Percentiles rank a stretch among this genome's conserved stretches.
phyloP scores from a whole-genome alignment of 2,113 vertebrate genomes.

The Pteronura brasiliensis region DNA sequence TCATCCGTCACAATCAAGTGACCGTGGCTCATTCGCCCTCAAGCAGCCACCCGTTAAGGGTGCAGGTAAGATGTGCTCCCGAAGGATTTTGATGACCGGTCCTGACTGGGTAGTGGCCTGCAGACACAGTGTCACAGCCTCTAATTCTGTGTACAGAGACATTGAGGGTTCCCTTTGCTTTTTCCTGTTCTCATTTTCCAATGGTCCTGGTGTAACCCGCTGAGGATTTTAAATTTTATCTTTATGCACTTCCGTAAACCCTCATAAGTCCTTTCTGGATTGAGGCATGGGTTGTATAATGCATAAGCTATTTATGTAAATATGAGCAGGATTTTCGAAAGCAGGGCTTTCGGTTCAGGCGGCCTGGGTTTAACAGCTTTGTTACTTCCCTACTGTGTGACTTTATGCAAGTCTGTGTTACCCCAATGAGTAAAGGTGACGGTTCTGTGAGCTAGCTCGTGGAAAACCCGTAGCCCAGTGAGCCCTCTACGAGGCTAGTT shows the following conservation, averaged over 20 bases:
- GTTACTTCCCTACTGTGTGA: neutral
- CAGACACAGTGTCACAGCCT: too few relatives aligned
- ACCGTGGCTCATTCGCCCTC: fast-evolving
- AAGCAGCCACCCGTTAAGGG: neutral
- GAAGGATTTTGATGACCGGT: neutral
- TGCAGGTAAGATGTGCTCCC: fast-evolving
- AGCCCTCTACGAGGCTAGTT: neutral
- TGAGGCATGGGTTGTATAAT: neutral
- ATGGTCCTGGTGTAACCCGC: neutral
- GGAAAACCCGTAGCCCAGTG: neutral
- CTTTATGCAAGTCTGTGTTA: neutral
- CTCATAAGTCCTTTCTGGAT: neutral
- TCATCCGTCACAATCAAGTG: neutral
- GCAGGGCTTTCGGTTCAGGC: neutral
- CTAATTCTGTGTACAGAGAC: neutral
- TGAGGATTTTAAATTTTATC: neutral
- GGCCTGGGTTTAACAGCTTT: neutral
- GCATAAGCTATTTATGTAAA: neutral
- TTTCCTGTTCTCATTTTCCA: neutral
- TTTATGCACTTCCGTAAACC: neutral
- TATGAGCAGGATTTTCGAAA: fast-evolving
- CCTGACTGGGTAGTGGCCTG: fast-evolving
- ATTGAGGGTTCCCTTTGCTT: neutral
- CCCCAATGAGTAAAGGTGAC: neutral
- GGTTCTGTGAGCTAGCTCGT: neutral